Evolutionary conservation across 2,888 invertebrate species (phyloP).

Genomic region (Eupeodes latifasciatus): DNA sequence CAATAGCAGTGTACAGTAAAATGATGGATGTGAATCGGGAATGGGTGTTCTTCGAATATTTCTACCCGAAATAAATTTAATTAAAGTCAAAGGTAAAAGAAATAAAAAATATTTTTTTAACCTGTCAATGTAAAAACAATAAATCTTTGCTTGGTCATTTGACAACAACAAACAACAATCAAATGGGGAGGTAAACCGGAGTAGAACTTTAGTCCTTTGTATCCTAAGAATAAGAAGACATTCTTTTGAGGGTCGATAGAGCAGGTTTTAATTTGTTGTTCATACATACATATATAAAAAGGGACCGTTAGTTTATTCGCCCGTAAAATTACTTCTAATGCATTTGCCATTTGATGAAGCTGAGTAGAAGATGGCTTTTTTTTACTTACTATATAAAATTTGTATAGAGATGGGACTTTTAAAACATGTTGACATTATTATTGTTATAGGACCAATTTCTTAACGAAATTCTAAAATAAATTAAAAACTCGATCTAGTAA

Average conservation of each 20-base stretch:
- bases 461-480: no score
- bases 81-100: slow-evolving; percentile 48
- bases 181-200: no score
- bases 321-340: slow-evolving; percentile 46
- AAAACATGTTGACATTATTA: no score
- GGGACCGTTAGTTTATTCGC: slow-evolving; percentile 24
- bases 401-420: background rate
- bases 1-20: slow-evolving; percentile 21
- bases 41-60: slow-evolving; percentile 27
- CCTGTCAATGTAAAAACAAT: slow-evolving; percentile 34
- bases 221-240: no score
- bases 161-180: background rate
- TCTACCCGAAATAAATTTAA: slow-evolving; percentile 51
- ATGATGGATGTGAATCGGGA: slow-evolving; percentile 56
- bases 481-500: no score
- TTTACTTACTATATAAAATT: no score
- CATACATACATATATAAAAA: background rate
- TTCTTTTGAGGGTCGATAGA: background rate
- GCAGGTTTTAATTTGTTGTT: background rate
- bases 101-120: background rate
- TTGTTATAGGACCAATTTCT: no score
- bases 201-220: no score
- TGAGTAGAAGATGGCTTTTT: background rate
- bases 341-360: slow-evolving; percentile 42
- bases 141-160: slow-evolving; percentile 25